Evolutionary conservation across 37 sponge, comb jelly and placozoan species (phyloP), one percentile per base, ranked within the genome.

Genomic region (Ephydatia muelleri): DNA sequence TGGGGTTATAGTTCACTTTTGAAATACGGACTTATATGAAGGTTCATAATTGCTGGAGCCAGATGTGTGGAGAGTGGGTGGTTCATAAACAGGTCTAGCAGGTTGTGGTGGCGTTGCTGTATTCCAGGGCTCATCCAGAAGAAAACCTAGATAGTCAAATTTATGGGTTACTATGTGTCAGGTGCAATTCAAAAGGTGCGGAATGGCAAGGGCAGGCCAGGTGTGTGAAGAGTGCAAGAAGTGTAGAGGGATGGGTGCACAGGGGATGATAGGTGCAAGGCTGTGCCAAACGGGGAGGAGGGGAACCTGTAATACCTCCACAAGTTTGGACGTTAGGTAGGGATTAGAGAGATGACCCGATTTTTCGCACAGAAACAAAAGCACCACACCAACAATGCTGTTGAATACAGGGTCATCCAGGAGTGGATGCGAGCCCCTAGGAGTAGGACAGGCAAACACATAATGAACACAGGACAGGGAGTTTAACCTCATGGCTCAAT

Each of bases 271-370:
- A 36, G 4, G 5, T 67, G 68, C 30, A 67, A 34, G 8, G 81
- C 4, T 4, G 65, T 69, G 27, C 69, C 65, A 4, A 21, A 21
- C n/a, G n/a, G n/a, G n/a, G 28, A 68, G 36, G 40, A 38, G 73
- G 28, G 31, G 65, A 38, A 48, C 22, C 35, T 19, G 47, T 0
- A 43, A 80, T 25, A 96, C 98, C 85, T 98, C 99, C 0, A 96
- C 78, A 25, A 96, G 83, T 70, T 98, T 98, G 49, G 96, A 87
- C 11, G 85, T 76, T 0, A 98, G 80, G 68, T 98, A 98, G 43
- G 99, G 99, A 71, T 94, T 96, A 33, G 65, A 80, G 82, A 96
- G 67, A 81, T 89, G 92, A 27, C 67, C 47, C 11, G 82, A 72
- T 49, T 81, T 84, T 49, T 81, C 83, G 40, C 85, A 85, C 40